phyloP scores from a whole-genome alignment of 2,888 invertebrate genomes.

The Anaspis maculata region DNA sequence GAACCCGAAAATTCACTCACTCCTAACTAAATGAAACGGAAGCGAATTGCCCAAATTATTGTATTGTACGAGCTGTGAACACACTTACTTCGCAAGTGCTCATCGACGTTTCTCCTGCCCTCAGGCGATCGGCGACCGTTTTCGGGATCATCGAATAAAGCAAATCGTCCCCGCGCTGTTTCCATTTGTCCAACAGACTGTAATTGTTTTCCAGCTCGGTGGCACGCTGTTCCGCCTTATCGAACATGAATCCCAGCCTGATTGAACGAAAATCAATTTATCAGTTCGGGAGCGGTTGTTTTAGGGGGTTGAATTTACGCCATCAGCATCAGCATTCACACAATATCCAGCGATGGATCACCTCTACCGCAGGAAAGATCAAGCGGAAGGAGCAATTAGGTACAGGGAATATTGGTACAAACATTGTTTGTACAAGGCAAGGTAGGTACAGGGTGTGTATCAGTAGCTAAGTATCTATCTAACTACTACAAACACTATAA shows the following conservation, averaged over 20 bases:
- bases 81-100: conserved; percentile 65
- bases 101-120: conserved; percentile 66
- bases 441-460: no score
- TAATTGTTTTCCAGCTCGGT: conserved; percentile 71
- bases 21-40: not conserved
- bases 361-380: no score
- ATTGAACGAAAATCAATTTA: no score
- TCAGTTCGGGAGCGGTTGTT: not conserved
- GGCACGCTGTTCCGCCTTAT: conserved; percentile 72
- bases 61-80: not conserved
- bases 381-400: no score
- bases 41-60: not conserved
- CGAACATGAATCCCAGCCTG: conserved; percentile 68
- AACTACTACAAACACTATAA: no score
- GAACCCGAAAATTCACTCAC: no score
- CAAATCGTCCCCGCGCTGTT: conserved; percentile 74
- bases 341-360: no score
- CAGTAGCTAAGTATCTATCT: no score
- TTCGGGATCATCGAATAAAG: conserved; percentile 90
- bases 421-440: no score
- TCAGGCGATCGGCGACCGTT: conserved; percentile 71
- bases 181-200: conserved; percentile 73
- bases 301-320: no score
- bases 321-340: no score
- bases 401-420: no score